Conservation (phyloP, 2,888 invertebrate species). For the Hanleya hanleyi region DNA sequence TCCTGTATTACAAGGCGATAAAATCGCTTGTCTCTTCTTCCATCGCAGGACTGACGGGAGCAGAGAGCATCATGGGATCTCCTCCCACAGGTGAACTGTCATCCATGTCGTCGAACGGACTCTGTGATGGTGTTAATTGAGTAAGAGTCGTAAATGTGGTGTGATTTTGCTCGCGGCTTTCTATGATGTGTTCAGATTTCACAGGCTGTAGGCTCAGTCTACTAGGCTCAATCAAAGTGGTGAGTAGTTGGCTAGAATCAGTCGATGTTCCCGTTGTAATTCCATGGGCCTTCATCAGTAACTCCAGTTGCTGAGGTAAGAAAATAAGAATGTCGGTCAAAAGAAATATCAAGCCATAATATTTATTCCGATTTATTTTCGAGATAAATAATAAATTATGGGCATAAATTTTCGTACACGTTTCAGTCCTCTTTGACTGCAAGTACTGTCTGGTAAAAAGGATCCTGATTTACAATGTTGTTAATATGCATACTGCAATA, state of each 20-base stretch:
- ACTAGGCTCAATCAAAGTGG: slow-evolving; percentile 1
- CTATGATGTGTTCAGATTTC: background rate
- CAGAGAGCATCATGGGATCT: slow-evolving; percentile 65
- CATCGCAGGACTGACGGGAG: slow-evolving; percentile 51
- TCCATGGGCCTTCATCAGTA: slow-evolving; percentile 59
- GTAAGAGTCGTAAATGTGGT: background rate
- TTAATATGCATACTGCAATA: too few relatives aligned
- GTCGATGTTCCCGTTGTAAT: slow-evolving; percentile 35
- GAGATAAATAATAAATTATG: too few relatives aligned
- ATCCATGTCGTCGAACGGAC: slow-evolving; percentile 42
- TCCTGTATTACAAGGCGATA: background rate
- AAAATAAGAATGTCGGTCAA: slow-evolving; percentile 8
- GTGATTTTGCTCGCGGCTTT: background rate
- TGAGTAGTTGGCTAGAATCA: slow-evolving; percentile 4
- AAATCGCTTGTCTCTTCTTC: slow-evolving; percentile 40
- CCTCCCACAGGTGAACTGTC: slow-evolving; percentile 59
- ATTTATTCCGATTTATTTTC: too few relatives aligned
- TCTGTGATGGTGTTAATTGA: slow-evolving; percentile 11
- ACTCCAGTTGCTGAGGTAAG: slow-evolving; percentile 60
- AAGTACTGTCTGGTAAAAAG: too few relatives aligned
- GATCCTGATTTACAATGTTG: too few relatives aligned
- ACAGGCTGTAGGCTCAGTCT: background rate
- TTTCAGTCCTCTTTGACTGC: too few relatives aligned
- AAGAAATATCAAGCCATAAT: too few relatives aligned
- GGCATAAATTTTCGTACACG: too few relatives aligned